Evolutionary conservation across 2,797 vertebrate species (phyloP), one percentile per base, ranked within the genome.

Genomic region (Pempheris klunzingeri): DNA sequence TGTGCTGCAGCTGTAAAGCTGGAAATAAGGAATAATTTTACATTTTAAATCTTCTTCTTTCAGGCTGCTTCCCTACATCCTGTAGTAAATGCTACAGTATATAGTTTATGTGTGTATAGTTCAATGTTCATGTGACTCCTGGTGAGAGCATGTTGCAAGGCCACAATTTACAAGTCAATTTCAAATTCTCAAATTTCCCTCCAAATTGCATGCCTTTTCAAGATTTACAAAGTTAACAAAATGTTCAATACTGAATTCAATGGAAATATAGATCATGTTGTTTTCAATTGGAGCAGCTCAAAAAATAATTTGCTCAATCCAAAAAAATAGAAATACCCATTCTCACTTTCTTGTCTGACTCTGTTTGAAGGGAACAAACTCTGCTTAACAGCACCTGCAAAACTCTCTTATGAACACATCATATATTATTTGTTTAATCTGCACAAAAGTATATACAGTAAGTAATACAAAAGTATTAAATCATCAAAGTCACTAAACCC

Each of bases 1-100:
- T 14, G 18, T 66, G 12, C 46, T 28, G 0, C 74, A 81, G 54
- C 62, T 26, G 44, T 50, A 57, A 63, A 74, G 34, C 18, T 71
- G 44, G 41, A 70, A 36, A 62, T 43, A 36, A 28, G 30, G 38
- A 50, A 17, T 9, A 2, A 41, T 78, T 70, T 43, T 22, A 44
- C 24, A 61, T 65, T 22, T 34, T 15, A 39, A 58, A 53, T 39
- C 7, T 7, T 66, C 2, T 15, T 32, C 14, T 47, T 28, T 52
- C 20, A 9, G 5, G 34, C 26, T 60, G 20, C 22, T 50, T 39
- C 14, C 49, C 14, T 67, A 10, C 34, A 50, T 20, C 1, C 17
- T 53, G 39, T 10, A 22, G 26, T 6, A 3, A 22, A 50, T 24
- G 34, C 24, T 24, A 44, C 6, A 55, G 28, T 49, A 36, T 53